Base-by-base conservation (phyloP, 1,140 invertebrate species). In the Cotesia chilonis region DNA sequence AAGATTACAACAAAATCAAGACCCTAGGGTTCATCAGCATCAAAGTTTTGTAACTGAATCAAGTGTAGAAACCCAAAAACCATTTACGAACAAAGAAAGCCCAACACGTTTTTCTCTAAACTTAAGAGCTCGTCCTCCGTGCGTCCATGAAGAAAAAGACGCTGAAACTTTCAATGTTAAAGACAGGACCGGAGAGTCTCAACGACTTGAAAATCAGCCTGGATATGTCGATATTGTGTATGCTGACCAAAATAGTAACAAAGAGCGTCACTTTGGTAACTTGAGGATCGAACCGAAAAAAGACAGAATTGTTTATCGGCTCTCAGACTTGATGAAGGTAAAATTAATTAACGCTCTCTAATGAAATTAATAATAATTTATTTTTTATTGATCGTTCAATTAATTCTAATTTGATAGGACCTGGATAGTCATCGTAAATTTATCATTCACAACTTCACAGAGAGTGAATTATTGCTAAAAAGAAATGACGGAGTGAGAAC, bases 151-250 rank as follows among this genome's bases (percentile, higher is more conserved):
- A 47, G 41, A 47, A 47, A 47, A 47, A 47, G 41, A 47, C 10
- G 41, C 10, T 9, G 41, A 47, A 47, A 47, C 6, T 7, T 2
- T 47, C 7, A 38, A 68, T 61, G 36, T 71, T 35, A 20, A 36
- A 14, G 9, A 28, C 52, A 38, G n/a, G 20, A 51, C 3, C n/a
- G 60, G 20, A 35, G 52, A 52, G 67, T 65, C 38, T 41, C 57
- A 67, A 12, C 69, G 70, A 10, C 2, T 77, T 4, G 81, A 83
- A 52, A 68, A 81, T 14, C 78, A 77, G 10, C 76, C 80, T 1
- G 83, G 80, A 36, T 86, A 78, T 51, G 77, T 87, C 4, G 85
- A 87, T 6, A 85, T 87, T 10, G 71, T 85, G 28, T 87, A 86
- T 64, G 78, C 81, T 9, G 79, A 82, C 64, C 76, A 75, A 9